These are phyloP conservation scores for Lepidotrigona ventralis DNA, from an alignment of 1,140 invertebrate genomes.

Conservation along the genomic window DNA sequence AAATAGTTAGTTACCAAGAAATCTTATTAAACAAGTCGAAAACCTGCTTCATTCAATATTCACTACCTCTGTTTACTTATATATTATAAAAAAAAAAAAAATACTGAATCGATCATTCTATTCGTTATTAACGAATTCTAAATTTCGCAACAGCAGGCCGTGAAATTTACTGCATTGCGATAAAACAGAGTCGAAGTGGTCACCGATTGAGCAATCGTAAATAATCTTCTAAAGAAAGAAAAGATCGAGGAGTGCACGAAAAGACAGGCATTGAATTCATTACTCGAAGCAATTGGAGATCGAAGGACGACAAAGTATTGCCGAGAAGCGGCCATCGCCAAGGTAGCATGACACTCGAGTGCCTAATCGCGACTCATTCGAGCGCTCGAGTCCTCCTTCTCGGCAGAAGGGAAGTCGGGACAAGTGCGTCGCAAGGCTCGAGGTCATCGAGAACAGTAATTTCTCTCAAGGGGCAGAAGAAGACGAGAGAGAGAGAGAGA, in stretches of 20 bases:
- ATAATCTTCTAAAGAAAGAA: neutral
- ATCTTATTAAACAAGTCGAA: neutral
- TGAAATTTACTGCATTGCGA: neutral
- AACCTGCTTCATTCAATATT: neutral
- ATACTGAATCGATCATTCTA: too few species aligned
- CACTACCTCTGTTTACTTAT: neutral
- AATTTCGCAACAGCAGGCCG: neutral
- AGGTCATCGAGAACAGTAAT: constrained; percentile 38
- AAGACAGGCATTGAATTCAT: neutral
- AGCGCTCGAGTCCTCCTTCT: neutral
- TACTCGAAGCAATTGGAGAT: neutral
- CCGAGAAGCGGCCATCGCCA: neutral
- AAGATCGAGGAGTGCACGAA: neutral
- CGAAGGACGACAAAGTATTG: neutral
- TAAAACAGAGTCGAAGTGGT: neutral
- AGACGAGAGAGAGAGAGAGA: neutral
- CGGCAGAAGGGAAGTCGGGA: neutral
- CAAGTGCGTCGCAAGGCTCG: constrained; percentile 19
- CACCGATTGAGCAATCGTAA: neutral
- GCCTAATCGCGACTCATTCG: constrained; percentile 33
- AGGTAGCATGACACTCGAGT: constrained; percentile 7
- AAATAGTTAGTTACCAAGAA: too few species aligned
- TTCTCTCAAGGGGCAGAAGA: constrained; percentile 11
- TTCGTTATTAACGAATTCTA: neutral
- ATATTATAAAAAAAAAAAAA: too few species aligned